Evolutionary conservation across 2,888 invertebrate species (phyloP), one percentile per base, ranked within the genome.

Genomic region (Oligia strigilis): DNA sequence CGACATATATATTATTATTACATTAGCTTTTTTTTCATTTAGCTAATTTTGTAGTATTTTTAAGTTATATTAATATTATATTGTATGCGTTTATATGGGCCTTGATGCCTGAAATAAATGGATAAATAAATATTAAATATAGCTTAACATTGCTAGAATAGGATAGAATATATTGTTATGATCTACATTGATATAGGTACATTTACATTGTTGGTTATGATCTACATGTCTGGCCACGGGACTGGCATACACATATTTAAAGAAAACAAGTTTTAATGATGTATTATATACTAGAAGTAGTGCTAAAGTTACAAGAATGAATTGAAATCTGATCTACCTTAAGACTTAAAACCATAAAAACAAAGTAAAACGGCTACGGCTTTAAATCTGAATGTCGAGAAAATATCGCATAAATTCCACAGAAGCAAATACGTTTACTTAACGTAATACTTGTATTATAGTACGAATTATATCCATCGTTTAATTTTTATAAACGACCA

Each of bases 401-500:
- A 77, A 74, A 80, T 65, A 64, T 72, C 23, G 14, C 55, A 83
- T 85, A 75, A 81, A 71, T 77, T 80, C 52, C 43, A 62, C 74
- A 62, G 52, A 76, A 55, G 80, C 75, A 77, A 88, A 79, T 77
- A 72, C 60, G 55, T 77, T 72, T 72, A 69, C 72, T 77, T 75
- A 76, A 72, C 78, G 77, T 87, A 74, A 81, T 87, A 77, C 74
- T 76, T 76, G 40, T 77, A 66, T 80, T 80, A 77, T 75, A 75
- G 75, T 29, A 76, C 46, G 77, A 85, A 82, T 88, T 82, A 83
- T 74, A 81, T 86, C 80, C 81, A 73, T 75, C 75, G 76, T 84
- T 76, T 84, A 74, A 83, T 87, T 86, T 86, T 76, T 84, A 81
- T 81, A 77, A 84, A 81, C 70, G 73, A 84, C 79, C 72, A 40